Percentiles rank a stretch among this genome's conserved stretches.
phyloP scores from a whole-genome alignment of 2,797 vertebrate genomes.

The Cynopterus sphinx region DNA sequence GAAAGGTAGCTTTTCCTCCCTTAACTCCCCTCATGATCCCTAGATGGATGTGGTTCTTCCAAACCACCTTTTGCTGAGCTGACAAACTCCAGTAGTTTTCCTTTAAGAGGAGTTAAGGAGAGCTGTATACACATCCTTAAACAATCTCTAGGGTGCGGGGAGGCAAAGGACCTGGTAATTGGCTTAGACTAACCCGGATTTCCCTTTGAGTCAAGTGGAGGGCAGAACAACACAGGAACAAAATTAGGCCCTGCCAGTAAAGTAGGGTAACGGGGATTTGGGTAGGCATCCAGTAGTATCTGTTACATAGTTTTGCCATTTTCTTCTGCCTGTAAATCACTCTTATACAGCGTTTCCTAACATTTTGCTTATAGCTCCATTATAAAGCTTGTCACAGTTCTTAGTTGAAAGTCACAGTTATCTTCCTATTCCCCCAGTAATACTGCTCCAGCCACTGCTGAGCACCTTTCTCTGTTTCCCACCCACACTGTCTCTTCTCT shows the following conservation, averaged over 20 bases:
- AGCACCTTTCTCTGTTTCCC: background rate
- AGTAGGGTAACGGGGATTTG: background rate
- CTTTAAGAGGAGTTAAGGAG: background rate
- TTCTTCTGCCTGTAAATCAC: slow-evolving; percentile 35
- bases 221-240: background rate
- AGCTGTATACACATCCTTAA: background rate
- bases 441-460: background rate
- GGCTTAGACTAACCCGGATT: background rate
- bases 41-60: background rate
- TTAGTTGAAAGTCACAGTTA: background rate
- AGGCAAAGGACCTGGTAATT: background rate
- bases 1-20: background rate
- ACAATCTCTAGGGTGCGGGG: background rate
- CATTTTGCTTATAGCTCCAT: background rate
- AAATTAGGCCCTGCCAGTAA: background rate
- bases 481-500: background rate
- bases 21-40: background rate
- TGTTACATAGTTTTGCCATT: background rate
- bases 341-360: background rate
- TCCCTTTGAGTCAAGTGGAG: background rate
- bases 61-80: background rate
- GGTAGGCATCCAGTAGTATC: background rate
- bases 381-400: background rate
- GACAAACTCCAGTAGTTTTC: slow-evolving; percentile 1
- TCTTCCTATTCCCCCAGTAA: background rate